Base-by-base conservation (phyloP, 2,113 vertebrate species). In the Setophaga coronata region DNA sequence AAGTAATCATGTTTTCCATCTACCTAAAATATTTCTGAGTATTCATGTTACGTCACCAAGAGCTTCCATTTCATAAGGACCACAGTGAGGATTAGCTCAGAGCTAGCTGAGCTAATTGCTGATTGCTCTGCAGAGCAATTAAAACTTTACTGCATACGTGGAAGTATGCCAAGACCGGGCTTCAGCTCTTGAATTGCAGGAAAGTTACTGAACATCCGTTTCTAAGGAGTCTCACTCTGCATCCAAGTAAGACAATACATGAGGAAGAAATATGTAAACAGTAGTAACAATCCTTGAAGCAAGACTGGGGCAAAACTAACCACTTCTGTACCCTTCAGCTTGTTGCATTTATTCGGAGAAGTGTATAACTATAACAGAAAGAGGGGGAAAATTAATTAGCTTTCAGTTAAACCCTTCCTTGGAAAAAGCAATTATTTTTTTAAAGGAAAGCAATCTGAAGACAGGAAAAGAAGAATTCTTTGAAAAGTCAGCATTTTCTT, bases 301-400 rank as follows among this genome's bases (percentile, higher is more conserved):
- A 53, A 58, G 36, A 91, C 23, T 25, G 33, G 13, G 8, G 23
- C 28, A 17, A 95, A 93, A 94, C 97, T 76, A 97, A 99, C 98
- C 74, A 92, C 96, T 95, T 99, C 99, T 8, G 97, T 88, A 80
- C 97, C 97, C 93, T 98, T 98, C 78, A 99, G 83, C 40, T 84
- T 96, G 65, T 80, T 98, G 96, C 98, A 98, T 86, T 98, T 96
- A 77, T 97, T 97, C 87, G 98, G 94, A 89, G 96, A 95, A 91
- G 97, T 97, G 98, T 99, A 43, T 18, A 51, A 77, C 98, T 99
- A 47, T 12, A 38, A 72, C 0, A 1, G 10, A 80, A 58, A 65
- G 5, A 34, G 15, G 53, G 6, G 34, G 53, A 5, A 80, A 92
- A 72, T 42, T 0, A 61, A 45, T 29, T 56, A 5, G 11, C 12